Percentiles rank a stretch among this genome's conserved stretches.
Conservation (phyloP, 2,888 invertebrate species). For the Azorinus chamasolen region DNA sequence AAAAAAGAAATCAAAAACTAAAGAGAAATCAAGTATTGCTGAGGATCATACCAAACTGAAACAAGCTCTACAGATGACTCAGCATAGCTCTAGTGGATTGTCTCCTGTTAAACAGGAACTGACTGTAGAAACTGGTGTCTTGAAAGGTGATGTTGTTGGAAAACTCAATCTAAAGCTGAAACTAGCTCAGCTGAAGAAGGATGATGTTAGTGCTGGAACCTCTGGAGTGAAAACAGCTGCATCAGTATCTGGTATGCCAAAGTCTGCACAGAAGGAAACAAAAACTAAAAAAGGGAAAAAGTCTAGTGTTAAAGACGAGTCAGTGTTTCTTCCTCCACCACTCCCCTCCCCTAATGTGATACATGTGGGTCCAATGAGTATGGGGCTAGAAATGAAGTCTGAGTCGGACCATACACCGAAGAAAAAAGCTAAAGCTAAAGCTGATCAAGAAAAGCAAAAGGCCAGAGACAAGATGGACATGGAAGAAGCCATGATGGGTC, state of each 20-base stretch:
- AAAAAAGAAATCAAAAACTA: slow-evolving; percentile 45
- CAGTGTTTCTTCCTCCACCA: slow-evolving; percentile 27
- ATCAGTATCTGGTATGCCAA: not conserved
- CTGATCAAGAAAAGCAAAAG: slow-evolving; percentile 32
- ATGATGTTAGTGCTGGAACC: not conserved
- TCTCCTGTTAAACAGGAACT: slow-evolving; percentile 1
- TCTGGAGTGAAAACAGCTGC: not conserved
- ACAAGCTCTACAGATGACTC: slow-evolving; percentile 32
- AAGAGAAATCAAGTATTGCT: slow-evolving; percentile 30
- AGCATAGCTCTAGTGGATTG: not conserved
- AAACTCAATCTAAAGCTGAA: slow-evolving; percentile 1
- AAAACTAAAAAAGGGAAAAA: slow-evolving; percentile 55
- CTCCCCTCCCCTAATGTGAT: slow-evolving; percentile 54
- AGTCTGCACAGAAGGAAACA: slow-evolving; percentile 20
- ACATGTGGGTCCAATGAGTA: slow-evolving; percentile 47
- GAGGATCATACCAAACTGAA: slow-evolving; percentile 30
- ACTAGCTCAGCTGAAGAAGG: not conserved
- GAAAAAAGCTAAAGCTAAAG: slow-evolving; percentile 87
- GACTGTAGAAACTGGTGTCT: not conserved
- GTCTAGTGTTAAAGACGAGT: slow-evolving; percentile 24
- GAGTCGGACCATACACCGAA: slow-evolving; percentile 87
- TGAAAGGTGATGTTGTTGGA: not conserved
- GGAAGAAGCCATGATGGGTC: slow-evolving; percentile 48
- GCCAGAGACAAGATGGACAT: slow-evolving; percentile 20
- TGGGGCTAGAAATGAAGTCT: slow-evolving; percentile 32